phyloP scores from a whole-genome alignment of 1,140 invertebrate genomes.

The Forficula auricularia region DNA sequence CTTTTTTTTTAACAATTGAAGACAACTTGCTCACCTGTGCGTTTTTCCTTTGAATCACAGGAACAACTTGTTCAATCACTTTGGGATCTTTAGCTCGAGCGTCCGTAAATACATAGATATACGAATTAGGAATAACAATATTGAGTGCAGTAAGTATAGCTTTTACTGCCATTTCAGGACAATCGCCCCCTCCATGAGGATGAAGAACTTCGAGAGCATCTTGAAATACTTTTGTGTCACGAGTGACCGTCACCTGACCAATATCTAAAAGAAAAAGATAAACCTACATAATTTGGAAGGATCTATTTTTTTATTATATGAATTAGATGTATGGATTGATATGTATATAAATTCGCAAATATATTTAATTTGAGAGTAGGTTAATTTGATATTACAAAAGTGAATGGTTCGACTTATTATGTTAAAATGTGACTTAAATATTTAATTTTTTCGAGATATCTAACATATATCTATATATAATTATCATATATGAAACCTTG shows the following conservation, averaged over 20 bases:
- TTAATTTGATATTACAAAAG: no score
- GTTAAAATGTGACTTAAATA: no score
- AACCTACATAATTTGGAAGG: no score
- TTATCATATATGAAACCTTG: no score
- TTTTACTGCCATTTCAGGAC: slow-evolving; percentile 49
- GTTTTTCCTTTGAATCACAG: slow-evolving; percentile 48
- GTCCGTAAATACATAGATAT: slow-evolving; percentile 61
- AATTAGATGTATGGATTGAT: no score
- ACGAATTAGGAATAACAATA: slow-evolving; percentile 43
- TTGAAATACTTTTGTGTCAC: slow-evolving; percentile 37
- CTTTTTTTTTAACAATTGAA: no score
- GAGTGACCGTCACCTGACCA: slow-evolving; percentile 42
- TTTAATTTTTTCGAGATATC: no score
- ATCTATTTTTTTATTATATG: no score
- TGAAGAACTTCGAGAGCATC: slow-evolving; percentile 33
- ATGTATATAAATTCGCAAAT: no score
- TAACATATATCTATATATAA: no score
- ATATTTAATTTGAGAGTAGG: no score
- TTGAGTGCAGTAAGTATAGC: slow-evolving; percentile 46
- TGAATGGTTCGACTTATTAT: no score
- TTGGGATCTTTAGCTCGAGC: slow-evolving; percentile 48
- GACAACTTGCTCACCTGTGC: slow-evolving; percentile 41
- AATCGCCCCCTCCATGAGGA: slow-evolving; percentile 55
- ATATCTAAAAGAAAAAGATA: slow-evolving; percentile 29
- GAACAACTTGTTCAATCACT: slow-evolving; percentile 40